A percentile compares a stretch with the other conserved stretches of the same genome.
These are phyloP conservation scores for Augochlora pura DNA, from an alignment of 1,140 invertebrate genomes.

Conservation along the genomic window DNA sequence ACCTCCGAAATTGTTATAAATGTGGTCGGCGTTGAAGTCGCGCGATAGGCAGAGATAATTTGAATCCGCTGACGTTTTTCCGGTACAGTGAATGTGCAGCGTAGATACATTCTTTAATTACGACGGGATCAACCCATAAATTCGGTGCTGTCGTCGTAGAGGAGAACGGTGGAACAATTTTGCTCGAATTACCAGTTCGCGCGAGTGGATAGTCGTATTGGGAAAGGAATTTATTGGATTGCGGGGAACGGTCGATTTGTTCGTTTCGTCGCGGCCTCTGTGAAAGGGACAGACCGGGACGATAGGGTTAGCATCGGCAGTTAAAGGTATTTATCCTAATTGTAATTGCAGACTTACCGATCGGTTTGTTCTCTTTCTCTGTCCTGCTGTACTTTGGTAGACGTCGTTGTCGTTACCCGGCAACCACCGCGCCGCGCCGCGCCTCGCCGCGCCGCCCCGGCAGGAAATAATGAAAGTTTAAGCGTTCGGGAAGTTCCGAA, in stretches of 20 bases:
- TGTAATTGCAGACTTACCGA: conserved; percentile 51
- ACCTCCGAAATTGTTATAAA: too few relatives aligned
- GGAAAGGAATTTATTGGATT: conserved; percentile 52
- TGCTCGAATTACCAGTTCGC: conserved; percentile 43
- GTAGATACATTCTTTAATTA: conserved; percentile 30
- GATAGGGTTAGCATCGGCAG: conserved; percentile 35
- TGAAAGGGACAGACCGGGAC: conserved; percentile 21
- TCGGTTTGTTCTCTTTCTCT: neutral
- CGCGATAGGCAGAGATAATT: neutral
- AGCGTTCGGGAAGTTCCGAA: conserved; percentile 9
- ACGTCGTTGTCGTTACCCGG: conserved; percentile 1
- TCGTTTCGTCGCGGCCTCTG: conserved; percentile 29
- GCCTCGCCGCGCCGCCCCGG: neutral
- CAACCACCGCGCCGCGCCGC: too few relatives aligned
- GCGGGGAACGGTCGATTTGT: conserved; percentile 42
- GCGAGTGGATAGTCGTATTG: conserved; percentile 35
- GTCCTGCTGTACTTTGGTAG: neutral
- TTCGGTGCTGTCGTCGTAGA: conserved; percentile 16
- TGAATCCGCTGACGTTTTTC: neutral
- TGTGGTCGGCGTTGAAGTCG: too few relatives aligned
- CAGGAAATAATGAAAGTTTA: conserved; percentile 26
- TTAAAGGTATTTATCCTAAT: conserved; percentile 65
- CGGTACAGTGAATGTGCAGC: neutral
- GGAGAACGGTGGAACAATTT: conserved; percentile 28
- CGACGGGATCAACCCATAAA: conserved; percentile 24